These are phyloP conservation scores for Dolomedes plantarius DNA, from an alignment of 2,888 invertebrate species.

Conservation along the genomic window DNA sequence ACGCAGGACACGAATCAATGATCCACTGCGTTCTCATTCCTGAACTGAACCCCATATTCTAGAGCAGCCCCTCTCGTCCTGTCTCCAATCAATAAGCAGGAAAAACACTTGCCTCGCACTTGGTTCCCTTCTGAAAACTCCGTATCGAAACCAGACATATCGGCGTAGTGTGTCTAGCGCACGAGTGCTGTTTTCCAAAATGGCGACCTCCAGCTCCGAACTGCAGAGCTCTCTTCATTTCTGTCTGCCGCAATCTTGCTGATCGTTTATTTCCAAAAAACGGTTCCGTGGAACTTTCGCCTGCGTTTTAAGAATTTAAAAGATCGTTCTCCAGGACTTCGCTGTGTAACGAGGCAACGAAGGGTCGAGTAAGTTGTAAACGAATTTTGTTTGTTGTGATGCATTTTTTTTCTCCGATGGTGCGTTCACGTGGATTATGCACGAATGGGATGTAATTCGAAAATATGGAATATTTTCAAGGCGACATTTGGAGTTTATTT, in stretches of 20 bases:
- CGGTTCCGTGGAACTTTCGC: neutral
- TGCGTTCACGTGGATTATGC: neutral
- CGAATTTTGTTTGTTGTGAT: neutral
- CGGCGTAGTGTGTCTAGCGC: conserved; percentile 11
- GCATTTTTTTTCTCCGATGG: neutral
- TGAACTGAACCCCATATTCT: neutral
- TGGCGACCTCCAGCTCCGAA: conserved; percentile 1
- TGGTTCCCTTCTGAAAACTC: neutral
- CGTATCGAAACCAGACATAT: neutral
- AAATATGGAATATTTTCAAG: too few species aligned
- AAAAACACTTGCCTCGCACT: neutral
- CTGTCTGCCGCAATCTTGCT: neutral
- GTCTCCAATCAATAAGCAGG: conserved; percentile 7
- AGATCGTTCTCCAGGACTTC: neutral
- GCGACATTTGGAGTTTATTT: too few species aligned
- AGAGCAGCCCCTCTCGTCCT: neutral
- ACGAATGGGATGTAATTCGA: too few species aligned
- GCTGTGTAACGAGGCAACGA: neutral
- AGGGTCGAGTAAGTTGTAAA: neutral
- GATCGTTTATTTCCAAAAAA: neutral
- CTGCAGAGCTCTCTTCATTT: neutral
- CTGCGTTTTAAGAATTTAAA: neutral
- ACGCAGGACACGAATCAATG: neutral
- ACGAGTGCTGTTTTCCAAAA: conserved; percentile 9
- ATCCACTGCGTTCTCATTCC: neutral